These are phyloP conservation scores for Pipa parva DNA, from an alignment of 2,113 vertebrate species.

Conservation along the genomic window DNA sequence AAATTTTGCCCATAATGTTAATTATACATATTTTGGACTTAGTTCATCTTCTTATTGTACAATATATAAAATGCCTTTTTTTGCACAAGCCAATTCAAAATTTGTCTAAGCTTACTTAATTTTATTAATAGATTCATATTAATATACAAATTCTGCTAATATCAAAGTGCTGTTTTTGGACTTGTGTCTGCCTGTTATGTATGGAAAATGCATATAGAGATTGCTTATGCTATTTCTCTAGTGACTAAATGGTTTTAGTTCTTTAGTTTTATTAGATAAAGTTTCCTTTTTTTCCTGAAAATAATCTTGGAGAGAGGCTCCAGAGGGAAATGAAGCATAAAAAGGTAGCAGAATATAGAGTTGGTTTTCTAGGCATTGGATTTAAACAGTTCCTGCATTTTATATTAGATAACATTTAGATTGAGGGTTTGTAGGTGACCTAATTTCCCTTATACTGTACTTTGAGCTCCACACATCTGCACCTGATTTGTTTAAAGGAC, in stretches of 20 bases:
- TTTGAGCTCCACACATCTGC: conserved; percentile 72
- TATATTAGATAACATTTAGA: conserved; percentile 56
- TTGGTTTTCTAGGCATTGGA: conserved; percentile 47
- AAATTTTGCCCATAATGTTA: no score
- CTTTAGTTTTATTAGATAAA: conserved; percentile 35
- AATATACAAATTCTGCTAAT: background rate
- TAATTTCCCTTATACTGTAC: conserved; percentile 65
- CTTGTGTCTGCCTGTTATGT: background rate
- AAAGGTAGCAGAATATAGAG: conserved; percentile 39
- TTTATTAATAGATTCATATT: background rate
- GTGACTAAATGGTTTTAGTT: conserved; percentile 26
- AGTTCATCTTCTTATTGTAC: no score
- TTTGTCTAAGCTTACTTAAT: no score
- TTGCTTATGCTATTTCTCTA: conserved; percentile 1
- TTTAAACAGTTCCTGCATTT: conserved; percentile 51
- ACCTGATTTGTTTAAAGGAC: conserved; percentile 73
- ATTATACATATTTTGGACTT: no score
- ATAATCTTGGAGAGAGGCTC: conserved; percentile 27
- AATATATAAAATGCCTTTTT: no score
- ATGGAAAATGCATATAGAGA: conserved; percentile 11
- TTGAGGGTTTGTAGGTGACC: conserved; percentile 62
- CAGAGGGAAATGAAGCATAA: conserved; percentile 18
- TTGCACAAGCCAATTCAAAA: no score
- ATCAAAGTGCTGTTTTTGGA: background rate
- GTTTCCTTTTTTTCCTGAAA: conserved; percentile 31